phyloP scores from a whole-genome alignment of 1,140 invertebrate species.

The Theocolax elegans region DNA sequence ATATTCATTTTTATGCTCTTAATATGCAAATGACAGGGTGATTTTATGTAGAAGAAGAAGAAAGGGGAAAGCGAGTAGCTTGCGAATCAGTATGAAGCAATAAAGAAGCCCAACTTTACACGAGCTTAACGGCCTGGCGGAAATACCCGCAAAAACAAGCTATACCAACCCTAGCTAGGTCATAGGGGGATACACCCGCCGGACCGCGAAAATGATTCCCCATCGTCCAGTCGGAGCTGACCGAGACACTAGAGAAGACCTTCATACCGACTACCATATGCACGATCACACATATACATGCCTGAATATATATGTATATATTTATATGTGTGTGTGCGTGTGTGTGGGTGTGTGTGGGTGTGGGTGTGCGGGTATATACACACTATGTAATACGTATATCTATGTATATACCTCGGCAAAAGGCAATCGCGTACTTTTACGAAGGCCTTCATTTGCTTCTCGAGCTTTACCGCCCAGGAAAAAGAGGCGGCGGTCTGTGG shows the following conservation, averaged over 20 bases:
- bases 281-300: no score
- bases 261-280: neutral
- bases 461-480: conserved; percentile 9
- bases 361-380: no score
- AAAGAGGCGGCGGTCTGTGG: conserved; percentile 29
- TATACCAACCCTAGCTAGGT: conserved; percentile 1
- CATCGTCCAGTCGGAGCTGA: conserved; percentile 11
- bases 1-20: conserved; percentile 44
- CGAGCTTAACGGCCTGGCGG: conserved; percentile 22
- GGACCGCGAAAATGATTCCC: conserved; percentile 44
- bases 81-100: conserved; percentile 31
- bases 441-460: conserved; percentile 32
- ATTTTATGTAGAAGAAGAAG: neutral
- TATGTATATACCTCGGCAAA: conserved; percentile 23
- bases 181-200: conserved; percentile 21
- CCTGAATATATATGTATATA: no score
- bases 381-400: no score
- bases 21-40: conserved; percentile 39
- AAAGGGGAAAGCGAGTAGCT: conserved; percentile 9
- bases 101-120: conserved; percentile 38
- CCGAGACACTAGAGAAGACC: conserved; percentile 20
- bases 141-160: conserved; percentile 34
- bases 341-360: no score
- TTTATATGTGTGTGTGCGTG: no score
- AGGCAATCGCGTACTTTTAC: conserved; percentile 43